Evolutionary conservation across 1,140 invertebrate genomes (phyloP).

Genomic region (Teleopsis dalmanni): DNA sequence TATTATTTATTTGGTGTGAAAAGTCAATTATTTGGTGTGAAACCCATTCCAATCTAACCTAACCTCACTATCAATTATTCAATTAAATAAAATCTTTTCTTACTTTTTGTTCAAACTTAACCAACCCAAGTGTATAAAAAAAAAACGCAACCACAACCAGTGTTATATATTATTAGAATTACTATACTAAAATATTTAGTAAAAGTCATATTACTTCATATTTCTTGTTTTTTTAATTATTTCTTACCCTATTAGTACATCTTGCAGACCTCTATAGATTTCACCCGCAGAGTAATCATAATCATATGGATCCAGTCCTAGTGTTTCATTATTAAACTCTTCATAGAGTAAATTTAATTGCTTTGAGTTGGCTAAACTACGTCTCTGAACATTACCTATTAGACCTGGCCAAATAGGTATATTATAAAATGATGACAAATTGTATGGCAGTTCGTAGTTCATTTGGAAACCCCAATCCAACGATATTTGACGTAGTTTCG

Average conservation of each 20-base stretch:
- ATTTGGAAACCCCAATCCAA: slow-evolving; percentile 38
- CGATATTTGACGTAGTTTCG: slow-evolving; percentile 23
- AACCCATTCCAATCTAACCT: not conserved
- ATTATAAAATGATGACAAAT: slow-evolving; percentile 27
- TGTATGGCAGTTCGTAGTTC: slow-evolving; percentile 26
- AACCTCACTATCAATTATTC: slow-evolving; percentile 1
- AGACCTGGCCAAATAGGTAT: slow-evolving; percentile 26
- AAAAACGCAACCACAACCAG: no score
- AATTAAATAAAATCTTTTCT: not conserved
- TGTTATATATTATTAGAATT: no score
- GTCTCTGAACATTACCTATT: not conserved
- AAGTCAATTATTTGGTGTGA: no score
- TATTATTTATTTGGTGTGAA: no score
- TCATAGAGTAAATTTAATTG: not conserved
- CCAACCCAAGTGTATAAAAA: no score
- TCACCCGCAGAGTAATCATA: slow-evolving; percentile 33
- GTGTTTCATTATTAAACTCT: not conserved
- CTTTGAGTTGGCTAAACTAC: not conserved
- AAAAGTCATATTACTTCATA: no score
- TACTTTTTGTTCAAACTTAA: not conserved
- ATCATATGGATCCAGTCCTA: not conserved
- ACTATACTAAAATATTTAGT: no score
- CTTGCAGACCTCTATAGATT: slow-evolving; percentile 29
- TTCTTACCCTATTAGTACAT: slow-evolving; percentile 15
- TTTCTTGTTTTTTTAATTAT: no score